Base-by-base conservation (phyloP, 2,113 vertebrate species). In the Eublepharis macularius region DNA sequence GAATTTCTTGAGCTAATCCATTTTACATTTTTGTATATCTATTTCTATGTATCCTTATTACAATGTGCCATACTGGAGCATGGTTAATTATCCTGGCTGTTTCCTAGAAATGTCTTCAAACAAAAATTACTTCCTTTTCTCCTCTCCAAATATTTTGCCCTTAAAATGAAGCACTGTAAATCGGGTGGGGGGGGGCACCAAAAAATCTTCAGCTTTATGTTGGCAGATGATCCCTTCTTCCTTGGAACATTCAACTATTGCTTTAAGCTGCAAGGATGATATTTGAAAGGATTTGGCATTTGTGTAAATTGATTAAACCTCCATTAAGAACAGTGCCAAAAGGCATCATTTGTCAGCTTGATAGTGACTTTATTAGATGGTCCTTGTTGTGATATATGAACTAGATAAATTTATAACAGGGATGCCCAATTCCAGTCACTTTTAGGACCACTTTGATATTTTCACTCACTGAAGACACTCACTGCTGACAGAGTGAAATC, bases 251-350 rank as follows among this genome's bases (percentile, higher is more conserved):
- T 14, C 32, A 54, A 86, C 43, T 32, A 39, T 21, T 26, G 26
- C 60, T 88, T 12, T 4, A 26, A 86, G 84, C 43, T 39, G 32
- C 76, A 91, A 92, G 57, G 68, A 60, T 45, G 80, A 76, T 80
- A 91, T 39, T 90, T 84, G 72, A 88, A 83, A 68, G 12, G 19
- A 21, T 43, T 89, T 88, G 86, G 81, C 36, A 78, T 32, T n/a
- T 77, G 24, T 66, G 43, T 86, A 49, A 86, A 51, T 86, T 84
- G 84, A 90, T 81, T 77, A 91, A 92, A 83, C 41, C 4, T 85
- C 82, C 89, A 87, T 92, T 92, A 90, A 76, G 83, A 92, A 85
- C 34, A 39, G 36, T 91, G 88, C 84, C 86, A 41, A 75, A 49
- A 81, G 83, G 60, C 70, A 87, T 87, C n/a, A 78, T 77, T 89